Conservation (phyloP, 2,113 vertebrate genomes). For the Nycticebus coucang region DNA sequence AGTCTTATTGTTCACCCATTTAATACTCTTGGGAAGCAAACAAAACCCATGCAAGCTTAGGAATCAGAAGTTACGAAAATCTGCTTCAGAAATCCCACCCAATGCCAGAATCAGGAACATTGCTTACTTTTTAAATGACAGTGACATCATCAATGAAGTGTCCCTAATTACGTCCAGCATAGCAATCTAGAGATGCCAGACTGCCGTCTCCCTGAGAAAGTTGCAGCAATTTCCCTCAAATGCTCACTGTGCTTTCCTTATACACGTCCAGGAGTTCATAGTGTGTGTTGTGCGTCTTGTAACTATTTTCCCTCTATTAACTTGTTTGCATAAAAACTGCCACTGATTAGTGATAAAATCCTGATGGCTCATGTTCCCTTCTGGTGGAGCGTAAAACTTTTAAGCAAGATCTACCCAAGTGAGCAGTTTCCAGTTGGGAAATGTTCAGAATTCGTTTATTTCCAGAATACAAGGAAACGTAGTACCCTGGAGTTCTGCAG, state of each 20-base stretch:
- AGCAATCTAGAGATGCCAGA: neutral
- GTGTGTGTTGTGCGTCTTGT: neutral
- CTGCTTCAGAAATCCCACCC: neutral
- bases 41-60: neutral
- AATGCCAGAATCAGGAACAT: neutral
- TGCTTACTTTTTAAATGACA: neutral
- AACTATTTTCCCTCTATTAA: neutral
- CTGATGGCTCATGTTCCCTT: neutral
- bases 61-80: neutral
- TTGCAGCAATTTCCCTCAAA: neutral
- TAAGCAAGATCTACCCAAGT: neutral
- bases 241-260: neutral
- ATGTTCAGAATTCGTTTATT: neutral
- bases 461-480: neutral
- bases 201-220: neutral
- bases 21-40: neutral
- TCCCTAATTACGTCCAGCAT: neutral
- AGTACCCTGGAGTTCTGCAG: neutral
- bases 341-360: neutral
- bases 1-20: neutral
- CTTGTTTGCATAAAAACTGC: neutral
- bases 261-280: neutral
- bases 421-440: slow-evolving; percentile 25
- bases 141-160: neutral
- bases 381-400: neutral